phyloP scores from a whole-genome alignment of 2,113 vertebrate species.

The Coregonus clupeaformis region DNA sequence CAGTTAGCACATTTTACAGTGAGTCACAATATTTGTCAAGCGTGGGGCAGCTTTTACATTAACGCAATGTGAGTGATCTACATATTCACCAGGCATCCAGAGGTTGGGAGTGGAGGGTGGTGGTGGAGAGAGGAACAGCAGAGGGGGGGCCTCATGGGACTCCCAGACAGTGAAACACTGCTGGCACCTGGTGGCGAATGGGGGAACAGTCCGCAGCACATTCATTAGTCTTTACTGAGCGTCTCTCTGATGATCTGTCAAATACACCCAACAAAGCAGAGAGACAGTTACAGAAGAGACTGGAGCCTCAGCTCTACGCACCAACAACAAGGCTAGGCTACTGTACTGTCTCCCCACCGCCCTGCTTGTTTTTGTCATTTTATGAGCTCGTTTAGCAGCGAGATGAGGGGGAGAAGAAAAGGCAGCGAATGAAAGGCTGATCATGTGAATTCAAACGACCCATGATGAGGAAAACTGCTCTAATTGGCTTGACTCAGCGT shows the following conservation, averaged over 20 bases:
- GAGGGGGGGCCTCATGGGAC: not conserved
- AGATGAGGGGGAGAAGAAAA: constrained; percentile 6
- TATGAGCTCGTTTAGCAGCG: constrained; percentile 13
- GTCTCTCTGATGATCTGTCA: no score
- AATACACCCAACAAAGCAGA: not conserved
- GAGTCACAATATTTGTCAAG: constrained; percentile 76
- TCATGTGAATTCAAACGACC: constrained; percentile 20
- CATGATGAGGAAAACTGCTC: constrained; percentile 25
- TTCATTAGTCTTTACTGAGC: constrained; percentile 29
- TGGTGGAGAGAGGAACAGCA: not conserved
- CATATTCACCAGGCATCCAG: constrained; percentile 66
- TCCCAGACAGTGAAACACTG: constrained; percentile 50
- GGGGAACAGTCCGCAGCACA: constrained; percentile 52
- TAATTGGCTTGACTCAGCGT: constrained; percentile 34
- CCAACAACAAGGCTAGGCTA: constrained; percentile 4
- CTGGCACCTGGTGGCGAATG: constrained; percentile 75
- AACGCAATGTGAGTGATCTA: constrained; percentile 77
- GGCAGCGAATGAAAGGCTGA: constrained; percentile 27
- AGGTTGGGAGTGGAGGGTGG: not conserved
- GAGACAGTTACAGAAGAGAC: not conserved
- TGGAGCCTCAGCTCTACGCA: no score
- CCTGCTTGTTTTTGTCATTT: constrained; percentile 5
- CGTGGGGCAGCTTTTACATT: constrained; percentile 69
- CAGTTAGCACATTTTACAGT: constrained; percentile 78
- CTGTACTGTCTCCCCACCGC: not conserved